These are phyloP conservation scores for Amazona guildingii DNA, from an alignment of 2,113 vertebrate species.

Conservation along the genomic window DNA sequence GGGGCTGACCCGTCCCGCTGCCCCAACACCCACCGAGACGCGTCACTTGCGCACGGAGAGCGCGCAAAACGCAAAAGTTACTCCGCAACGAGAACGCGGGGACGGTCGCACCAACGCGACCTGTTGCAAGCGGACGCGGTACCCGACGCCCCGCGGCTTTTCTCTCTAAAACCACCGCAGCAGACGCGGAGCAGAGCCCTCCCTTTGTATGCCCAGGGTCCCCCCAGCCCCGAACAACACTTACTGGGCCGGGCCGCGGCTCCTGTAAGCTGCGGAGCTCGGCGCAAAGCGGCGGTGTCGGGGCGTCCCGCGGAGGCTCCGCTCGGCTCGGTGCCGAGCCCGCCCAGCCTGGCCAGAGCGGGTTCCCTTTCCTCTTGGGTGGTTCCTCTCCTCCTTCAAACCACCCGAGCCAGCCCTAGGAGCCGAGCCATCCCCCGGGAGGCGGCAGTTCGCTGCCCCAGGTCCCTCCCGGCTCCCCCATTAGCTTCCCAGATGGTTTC, in stretches of 20 bases:
- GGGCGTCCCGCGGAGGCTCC: background rate
- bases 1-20: background rate
- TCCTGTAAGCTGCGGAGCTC: background rate
- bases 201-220: background rate
- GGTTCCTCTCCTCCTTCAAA: background rate
- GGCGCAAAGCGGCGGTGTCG: background rate
- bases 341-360: conserved; percentile 1
- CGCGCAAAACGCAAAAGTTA: background rate
- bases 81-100: rapidly evolving
- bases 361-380: background rate
- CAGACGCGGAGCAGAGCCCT: background rate
- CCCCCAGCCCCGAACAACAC: background rate
- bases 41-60: rapidly evolving
- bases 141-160: background rate
- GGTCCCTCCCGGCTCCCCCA: background rate
- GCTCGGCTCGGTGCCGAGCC: background rate
- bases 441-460: background rate
- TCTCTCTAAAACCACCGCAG: background rate
- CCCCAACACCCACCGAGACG: background rate
- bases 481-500: background rate
- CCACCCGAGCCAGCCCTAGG: background rate
- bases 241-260: background rate
- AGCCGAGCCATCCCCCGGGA: background rate
- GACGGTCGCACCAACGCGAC: rapidly evolving
- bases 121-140: background rate